Conservation (phyloP, 2,113 vertebrate genomes). For the Nymphicus hollandicus region DNA sequence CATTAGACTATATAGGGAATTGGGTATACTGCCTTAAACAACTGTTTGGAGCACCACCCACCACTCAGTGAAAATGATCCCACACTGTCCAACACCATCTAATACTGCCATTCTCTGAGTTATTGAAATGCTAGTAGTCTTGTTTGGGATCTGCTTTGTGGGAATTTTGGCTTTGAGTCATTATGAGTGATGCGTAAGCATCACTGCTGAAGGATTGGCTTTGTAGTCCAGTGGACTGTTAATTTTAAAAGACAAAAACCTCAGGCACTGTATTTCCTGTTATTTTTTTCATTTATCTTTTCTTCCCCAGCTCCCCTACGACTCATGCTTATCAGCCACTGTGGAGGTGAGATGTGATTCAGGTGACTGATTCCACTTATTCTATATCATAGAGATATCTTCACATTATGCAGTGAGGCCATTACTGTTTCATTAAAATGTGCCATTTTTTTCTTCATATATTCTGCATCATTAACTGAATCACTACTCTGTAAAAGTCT, state of each 20-base stretch:
- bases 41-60: neutral
- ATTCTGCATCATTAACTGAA: neutral
- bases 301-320: neutral
- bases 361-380: neutral
- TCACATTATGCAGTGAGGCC: neutral
- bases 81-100: neutral
- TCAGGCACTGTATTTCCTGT: neutral
- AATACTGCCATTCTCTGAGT: neutral
- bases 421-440: neutral
- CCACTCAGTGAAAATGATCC: neutral
- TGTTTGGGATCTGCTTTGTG: accelerated
- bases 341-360: neutral
- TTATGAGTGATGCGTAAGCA: neutral
- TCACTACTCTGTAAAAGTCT: neutral
- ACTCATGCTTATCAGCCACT: neutral
- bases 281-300: neutral
- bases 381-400: neutral
- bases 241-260: neutral
- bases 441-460: neutral
- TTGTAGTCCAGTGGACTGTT: neutral
- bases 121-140: neutral
- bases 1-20: neutral
- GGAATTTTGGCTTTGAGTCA: neutral
- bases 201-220: accelerated
- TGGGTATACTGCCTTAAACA: neutral